Conservation (phyloP, 2,797 vertebrate species). For the Danio tinwini region DNA sequence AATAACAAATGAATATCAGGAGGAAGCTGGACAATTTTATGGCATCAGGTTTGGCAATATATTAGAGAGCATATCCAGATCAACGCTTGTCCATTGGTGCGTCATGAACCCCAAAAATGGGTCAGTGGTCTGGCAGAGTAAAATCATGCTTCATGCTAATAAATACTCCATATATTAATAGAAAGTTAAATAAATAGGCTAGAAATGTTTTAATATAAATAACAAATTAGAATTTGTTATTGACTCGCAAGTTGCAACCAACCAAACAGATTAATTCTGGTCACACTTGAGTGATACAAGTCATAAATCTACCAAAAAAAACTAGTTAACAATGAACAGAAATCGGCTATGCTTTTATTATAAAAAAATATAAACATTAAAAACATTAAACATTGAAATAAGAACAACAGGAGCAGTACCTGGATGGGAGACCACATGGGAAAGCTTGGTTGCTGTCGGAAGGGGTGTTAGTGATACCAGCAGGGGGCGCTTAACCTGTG, state of each 20-base stretch:
- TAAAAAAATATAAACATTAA: no score
- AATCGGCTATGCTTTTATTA: no score
- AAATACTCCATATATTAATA: background rate
- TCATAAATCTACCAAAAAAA: background rate
- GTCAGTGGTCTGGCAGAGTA: background rate
- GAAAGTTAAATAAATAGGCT: background rate
- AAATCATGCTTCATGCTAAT: background rate
- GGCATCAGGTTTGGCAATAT: slow-evolving; percentile 44
- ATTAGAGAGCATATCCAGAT: background rate
- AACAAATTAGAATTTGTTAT: no score
- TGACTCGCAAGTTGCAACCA: background rate
- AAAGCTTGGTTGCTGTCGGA: no score
- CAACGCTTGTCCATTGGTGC: background rate
- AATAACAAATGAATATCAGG: slow-evolving; percentile 47
- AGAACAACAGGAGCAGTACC: no score
- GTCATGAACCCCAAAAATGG: background rate
- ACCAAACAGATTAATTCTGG: background rate
- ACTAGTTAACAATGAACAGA: no score
- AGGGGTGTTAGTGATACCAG: no score
- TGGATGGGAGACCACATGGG: no score
- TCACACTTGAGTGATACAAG: background rate
- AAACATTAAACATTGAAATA: no score
- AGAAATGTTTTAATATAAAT: no score
- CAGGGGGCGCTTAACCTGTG: no score
- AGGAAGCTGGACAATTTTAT: slow-evolving; percentile 46